Conservation (phyloP, 2,113 vertebrate genomes). For the Brevimyrus niger region DNA sequence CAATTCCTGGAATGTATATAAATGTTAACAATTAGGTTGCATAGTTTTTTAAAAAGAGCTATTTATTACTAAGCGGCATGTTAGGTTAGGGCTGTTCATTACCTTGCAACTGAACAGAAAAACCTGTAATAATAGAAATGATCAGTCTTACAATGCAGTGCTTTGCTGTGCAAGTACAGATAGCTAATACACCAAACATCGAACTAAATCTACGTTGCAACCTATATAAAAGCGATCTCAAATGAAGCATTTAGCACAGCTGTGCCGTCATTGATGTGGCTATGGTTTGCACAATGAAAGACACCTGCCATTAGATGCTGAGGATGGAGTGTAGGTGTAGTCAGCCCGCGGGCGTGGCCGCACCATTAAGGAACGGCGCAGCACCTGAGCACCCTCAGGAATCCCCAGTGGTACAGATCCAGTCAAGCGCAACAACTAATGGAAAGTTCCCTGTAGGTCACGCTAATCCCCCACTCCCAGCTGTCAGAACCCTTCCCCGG, state of each 20-base stretch:
- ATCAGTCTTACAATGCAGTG: not conserved
- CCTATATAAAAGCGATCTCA: not conserved
- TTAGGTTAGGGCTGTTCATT: not conserved
- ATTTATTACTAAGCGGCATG: not conserved
- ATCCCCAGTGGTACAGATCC: not conserved
- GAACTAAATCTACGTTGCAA: not conserved
- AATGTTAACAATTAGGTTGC: not conserved
- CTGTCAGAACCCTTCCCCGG: constrained; percentile 42
- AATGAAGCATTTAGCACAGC: not conserved
- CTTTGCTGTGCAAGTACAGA: not conserved
- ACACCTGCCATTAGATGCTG: not conserved
- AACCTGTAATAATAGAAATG: not conserved
- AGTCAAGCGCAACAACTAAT: constrained; percentile 45
- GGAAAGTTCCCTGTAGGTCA: constrained; percentile 33
- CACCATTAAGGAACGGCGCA: not conserved
- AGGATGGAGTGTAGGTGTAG: not conserved
- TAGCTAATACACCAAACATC: not conserved
- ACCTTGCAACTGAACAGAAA: not conserved
- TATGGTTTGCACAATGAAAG: not conserved
- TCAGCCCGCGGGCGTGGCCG: not conserved
- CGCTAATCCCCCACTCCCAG: constrained; percentile 45
- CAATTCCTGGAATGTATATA: not conserved
- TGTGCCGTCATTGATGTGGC: not conserved
- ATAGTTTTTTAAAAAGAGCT: not conserved
- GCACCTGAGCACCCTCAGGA: not conserved